These are phyloP conservation scores for Geopemphigus sp. DNA, from an alignment of 1,140 invertebrate species.

Conservation along the genomic window DNA sequence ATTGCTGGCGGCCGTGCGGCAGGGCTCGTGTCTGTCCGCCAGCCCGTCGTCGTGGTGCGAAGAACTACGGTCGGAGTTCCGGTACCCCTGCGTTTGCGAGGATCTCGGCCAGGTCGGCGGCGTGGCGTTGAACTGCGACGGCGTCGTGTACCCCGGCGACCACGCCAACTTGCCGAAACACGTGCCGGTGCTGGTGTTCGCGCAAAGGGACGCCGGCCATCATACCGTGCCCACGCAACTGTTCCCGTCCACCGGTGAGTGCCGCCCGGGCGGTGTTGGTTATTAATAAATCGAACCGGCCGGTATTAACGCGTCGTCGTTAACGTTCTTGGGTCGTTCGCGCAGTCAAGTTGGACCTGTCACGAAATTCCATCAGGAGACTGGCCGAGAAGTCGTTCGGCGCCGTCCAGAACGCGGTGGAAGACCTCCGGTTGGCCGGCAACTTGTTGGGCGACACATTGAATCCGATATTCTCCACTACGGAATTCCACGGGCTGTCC, in stretches of 20 bases:
- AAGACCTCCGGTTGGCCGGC: conserved; percentile 70
- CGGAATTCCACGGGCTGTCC: conserved; percentile 74
- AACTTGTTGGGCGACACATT: conserved; percentile 84
- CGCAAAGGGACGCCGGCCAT: conserved; percentile 73
- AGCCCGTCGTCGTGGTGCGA: conserved; percentile 51
- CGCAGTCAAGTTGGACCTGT: conserved; percentile 74
- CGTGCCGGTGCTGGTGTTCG: conserved; percentile 72
- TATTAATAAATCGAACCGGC: too few species aligned
- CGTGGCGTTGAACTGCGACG: conserved; percentile 73
- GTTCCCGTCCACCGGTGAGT: conserved; percentile 55
- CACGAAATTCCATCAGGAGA: conserved; percentile 74
- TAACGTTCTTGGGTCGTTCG: conserved; percentile 57
- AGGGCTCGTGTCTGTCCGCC: neutral
- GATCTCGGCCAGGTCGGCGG: conserved; percentile 47
- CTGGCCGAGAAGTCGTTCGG: conserved; percentile 74
- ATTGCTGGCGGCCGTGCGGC: neutral
- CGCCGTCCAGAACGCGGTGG: conserved; percentile 65
- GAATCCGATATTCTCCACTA: conserved; percentile 84
- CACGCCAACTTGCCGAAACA: conserved; percentile 70
- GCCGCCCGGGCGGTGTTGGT: too few species aligned
- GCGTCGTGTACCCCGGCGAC: conserved; percentile 75
- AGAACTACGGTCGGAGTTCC: conserved; percentile 50
- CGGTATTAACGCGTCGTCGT: too few species aligned
- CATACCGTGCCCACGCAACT: conserved; percentile 74
- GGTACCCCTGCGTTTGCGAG: conserved; percentile 52